Conservation (phyloP, 2,113 vertebrate genomes). For the Saccopteryx leptura region DNA sequence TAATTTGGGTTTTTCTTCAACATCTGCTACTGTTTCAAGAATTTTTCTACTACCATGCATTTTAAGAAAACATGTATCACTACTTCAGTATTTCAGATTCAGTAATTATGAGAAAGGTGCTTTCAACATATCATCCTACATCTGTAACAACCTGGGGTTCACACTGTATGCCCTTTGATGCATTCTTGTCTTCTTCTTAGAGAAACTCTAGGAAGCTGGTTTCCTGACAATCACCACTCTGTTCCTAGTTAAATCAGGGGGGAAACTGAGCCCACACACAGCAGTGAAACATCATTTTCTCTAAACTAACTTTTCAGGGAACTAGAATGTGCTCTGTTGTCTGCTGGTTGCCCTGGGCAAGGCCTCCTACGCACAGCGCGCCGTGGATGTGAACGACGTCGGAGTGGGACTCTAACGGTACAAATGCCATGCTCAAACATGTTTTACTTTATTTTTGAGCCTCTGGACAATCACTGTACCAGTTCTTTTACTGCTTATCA, state of each 20-base stretch:
- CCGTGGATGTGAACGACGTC: too few species aligned
- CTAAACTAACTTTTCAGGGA: background rate
- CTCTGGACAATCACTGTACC: background rate
- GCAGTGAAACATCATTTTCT: background rate
- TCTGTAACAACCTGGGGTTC: background rate
- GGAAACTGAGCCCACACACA: background rate
- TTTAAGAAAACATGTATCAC: background rate
- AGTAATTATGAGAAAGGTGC: background rate
- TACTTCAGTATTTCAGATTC: background rate
- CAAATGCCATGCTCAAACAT: background rate
- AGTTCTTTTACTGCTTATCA: background rate
- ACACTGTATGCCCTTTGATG: background rate
- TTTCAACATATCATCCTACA: background rate
- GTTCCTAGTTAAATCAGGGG: background rate
- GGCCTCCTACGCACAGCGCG: background rate
- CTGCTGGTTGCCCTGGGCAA: background rate
- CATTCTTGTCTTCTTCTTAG: background rate
- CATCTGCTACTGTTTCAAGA: background rate
- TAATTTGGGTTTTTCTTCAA: background rate
- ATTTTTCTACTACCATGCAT: background rate
- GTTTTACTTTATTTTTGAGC: constrained; percentile 1
- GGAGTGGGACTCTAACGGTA: background rate
- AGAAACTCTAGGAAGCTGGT: background rate
- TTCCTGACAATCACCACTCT: background rate
- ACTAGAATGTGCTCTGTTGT: background rate